phyloP scores from a whole-genome alignment of 2,888 invertebrate genomes.

The Drepana falcataria region DNA sequence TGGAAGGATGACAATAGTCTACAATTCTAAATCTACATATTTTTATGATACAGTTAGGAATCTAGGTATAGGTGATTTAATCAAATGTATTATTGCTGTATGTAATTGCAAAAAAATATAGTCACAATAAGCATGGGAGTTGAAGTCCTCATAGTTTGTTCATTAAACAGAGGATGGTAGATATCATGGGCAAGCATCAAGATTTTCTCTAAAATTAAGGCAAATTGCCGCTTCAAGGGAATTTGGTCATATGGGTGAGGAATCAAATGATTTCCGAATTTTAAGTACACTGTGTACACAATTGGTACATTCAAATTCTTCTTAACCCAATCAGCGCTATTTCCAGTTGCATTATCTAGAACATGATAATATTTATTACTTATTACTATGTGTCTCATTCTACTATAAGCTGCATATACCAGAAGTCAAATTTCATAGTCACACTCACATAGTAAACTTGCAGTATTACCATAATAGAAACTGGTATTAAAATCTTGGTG shows the following conservation, averaged over 20 bases:
- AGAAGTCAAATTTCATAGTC: not conserved
- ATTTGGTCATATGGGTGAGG: constrained; percentile 35
- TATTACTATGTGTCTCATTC: not conserved
- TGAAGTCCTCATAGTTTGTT: constrained; percentile 7
- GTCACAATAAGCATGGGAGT: not conserved
- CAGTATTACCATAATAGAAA: constrained; percentile 45
- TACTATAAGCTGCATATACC: too few species aligned
- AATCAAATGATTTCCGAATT: constrained; percentile 29
- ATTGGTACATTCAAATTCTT: constrained; percentile 54
- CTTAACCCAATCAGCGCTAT: constrained; percentile 67
- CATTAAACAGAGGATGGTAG: constrained; percentile 56
- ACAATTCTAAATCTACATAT: too few species aligned
- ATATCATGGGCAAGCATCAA: constrained; percentile 46
- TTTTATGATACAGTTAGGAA: too few species aligned
- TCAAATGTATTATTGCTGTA: not conserved
- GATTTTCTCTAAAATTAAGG: constrained; percentile 45
- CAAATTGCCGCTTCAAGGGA: constrained; percentile 35
- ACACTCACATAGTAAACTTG: constrained; percentile 48
- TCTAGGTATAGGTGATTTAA: too few species aligned
- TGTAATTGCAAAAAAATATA: not conserved
- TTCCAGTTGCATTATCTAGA: constrained; percentile 57
- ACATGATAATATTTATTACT: constrained; percentile 5
- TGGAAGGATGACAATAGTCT: too few species aligned
- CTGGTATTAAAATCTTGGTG: constrained; percentile 31
- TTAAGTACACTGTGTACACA: constrained; percentile 54